Base-by-base conservation (phyloP, 2,888 invertebrate species). In the Pasiphila rectangulata region DNA sequence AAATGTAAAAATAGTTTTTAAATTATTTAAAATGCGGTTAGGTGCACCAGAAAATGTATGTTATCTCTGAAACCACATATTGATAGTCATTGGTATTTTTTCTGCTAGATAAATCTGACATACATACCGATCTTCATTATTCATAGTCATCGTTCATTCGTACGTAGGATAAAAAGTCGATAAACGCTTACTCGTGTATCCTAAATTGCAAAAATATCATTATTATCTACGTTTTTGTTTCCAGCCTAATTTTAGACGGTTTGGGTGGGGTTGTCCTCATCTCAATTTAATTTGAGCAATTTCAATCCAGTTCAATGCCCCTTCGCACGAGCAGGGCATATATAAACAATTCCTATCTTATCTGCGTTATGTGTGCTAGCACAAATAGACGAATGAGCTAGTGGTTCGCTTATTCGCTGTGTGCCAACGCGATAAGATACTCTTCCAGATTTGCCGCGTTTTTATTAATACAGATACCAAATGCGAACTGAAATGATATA, bases 351-450 rank as follows among this genome's bases (percentile, higher is more conserved):
- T 12, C 10, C 12, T 38, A 38, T 38, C 39, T 29, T 39, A 39
- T 29, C 39, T 12, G 1, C 16, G 20, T 15, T 29, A 39, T 39
- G 27, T 29, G 5, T 29, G 19, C 9, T 9, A 20, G 12, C 5
- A 10, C 17, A 30, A 36, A 30, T 10, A 27, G 15, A 20, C 7
- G 36, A 27, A 16, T 48, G 35, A 24, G 32, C 38, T 34, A 35
- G 32, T 39, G 43, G 29, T 36, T 13, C 29, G 24, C 16, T 16
- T 17, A 20, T 24, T 39, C 10, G 34, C 36, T 44, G 29, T 43
- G 35, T 19, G 39, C 44, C 24, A 43, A 39, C 19, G 38, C 39
- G 48, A 48, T 48, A 48, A 39, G 35, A 30, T 43, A 48, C 39
- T 49, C 35, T 39, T 44, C 44, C 44, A 23, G 48, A 19, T 29